Evolutionary conservation across 1,140 invertebrate species (phyloP).

Genomic region (Leptinotarsa lineolata): DNA sequence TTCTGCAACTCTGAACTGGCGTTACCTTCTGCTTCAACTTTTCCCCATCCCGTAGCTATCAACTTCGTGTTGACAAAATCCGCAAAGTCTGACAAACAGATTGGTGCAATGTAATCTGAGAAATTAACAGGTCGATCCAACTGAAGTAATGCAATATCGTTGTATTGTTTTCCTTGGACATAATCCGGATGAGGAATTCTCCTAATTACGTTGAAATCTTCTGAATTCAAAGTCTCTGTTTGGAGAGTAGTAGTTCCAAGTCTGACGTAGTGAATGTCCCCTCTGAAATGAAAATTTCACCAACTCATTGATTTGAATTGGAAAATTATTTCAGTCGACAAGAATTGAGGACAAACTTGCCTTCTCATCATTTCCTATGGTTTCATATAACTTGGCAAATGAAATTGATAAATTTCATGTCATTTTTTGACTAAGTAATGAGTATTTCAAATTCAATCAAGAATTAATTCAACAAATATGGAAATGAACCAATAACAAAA

Average conservation of each 20-base stretch:
- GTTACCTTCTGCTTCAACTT: slow-evolving; percentile 51
- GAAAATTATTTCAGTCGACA: too few relatives aligned
- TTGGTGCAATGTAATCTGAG: slow-evolving; percentile 58
- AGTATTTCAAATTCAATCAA: too few relatives aligned
- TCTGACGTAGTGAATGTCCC: slow-evolving; percentile 33
- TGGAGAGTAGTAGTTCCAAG: slow-evolving; percentile 27
- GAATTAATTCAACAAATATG: too few relatives aligned
- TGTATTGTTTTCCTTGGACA: slow-evolving; percentile 60
- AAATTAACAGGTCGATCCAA: slow-evolving; percentile 57
- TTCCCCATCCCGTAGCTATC: slow-evolving; percentile 49
- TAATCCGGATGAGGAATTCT: slow-evolving; percentile 59
- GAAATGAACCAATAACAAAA: too few relatives aligned
- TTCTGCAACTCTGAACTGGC: slow-evolving; percentile 59
- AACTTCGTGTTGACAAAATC: slow-evolving; percentile 32
- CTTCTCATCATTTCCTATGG: too few relatives aligned
- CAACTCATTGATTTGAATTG: too few relatives aligned
- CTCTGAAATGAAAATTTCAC: slow-evolving; percentile 28
- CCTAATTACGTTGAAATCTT: slow-evolving; percentile 30
- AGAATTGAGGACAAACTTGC: too few relatives aligned
- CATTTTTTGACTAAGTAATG: too few relatives aligned
- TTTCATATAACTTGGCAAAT: too few relatives aligned
- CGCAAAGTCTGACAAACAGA: slow-evolving; percentile 61
- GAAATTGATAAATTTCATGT: too few relatives aligned
- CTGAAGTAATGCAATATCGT: slow-evolving; percentile 68
- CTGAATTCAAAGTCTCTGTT: slow-evolving; percentile 28